Evolutionary conservation across 2,797 vertebrate species (phyloP).

Genomic region (Heterohyrax brucei): DNA sequence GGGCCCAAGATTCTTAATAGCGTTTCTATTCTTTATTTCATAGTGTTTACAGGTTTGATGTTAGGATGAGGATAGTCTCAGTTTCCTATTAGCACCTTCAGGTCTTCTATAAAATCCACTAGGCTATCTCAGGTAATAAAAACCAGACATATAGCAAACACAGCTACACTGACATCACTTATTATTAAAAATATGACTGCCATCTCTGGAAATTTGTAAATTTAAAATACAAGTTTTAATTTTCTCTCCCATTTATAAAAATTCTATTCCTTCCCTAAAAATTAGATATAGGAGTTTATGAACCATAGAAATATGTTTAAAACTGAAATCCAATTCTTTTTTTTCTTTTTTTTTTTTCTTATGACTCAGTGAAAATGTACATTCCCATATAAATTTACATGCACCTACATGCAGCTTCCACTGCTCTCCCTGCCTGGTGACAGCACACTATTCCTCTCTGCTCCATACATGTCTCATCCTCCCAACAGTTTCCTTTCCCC

Average conservation of each 20-base stretch:
- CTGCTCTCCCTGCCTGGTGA: too few relatives aligned
- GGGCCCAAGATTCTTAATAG: not conserved
- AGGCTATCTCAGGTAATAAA: conserved; percentile 33
- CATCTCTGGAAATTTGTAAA: conserved; percentile 63
- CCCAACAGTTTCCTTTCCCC: too few relatives aligned
- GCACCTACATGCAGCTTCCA: too few relatives aligned
- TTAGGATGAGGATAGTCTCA: conserved; percentile 4
- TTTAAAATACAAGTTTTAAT: conserved; percentile 63
- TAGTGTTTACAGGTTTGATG: not conserved
- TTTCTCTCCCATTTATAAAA: conserved; percentile 12
- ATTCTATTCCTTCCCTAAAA: conserved; percentile 36
- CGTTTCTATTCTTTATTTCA: conserved; percentile 33
- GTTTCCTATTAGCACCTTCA: conserved; percentile 48
- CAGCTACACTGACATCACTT: not conserved
- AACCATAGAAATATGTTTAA: conserved; percentile 67
- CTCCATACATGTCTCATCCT: too few relatives aligned
- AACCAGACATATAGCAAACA: conserved; percentile 8
- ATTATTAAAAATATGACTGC: conserved; percentile 43
- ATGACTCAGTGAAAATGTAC: too few relatives aligned
- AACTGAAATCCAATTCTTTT: conserved; percentile 63
- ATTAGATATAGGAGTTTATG: conserved; percentile 22
- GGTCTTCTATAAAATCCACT: conserved; percentile 45
- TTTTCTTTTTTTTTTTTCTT: not conserved
- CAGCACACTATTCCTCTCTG: too few relatives aligned
- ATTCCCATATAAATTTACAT: too few relatives aligned